Base-by-base conservation (phyloP, 1,140 invertebrate genomes). In the Nautilus pompilius region DNA sequence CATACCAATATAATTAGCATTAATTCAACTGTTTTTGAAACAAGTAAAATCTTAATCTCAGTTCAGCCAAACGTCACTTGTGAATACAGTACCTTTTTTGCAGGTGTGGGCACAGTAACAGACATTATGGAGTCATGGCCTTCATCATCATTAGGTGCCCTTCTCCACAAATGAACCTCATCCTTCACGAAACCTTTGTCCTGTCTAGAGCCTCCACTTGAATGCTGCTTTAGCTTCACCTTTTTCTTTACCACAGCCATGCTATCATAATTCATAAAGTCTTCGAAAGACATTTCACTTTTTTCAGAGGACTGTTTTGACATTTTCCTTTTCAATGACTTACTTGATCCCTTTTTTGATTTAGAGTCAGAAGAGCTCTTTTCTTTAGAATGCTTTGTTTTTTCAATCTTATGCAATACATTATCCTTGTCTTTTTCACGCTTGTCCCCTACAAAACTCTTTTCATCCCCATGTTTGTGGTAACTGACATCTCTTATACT, bases 331-430 rank as follows among this genome's bases (percentile, higher is more conserved):
- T 69, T 46, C 68, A 69, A 66, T 59, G 60, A 49, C 51, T 67
- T 69, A 41, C 63, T 13, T 61, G 30, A 54, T 60, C 59, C n/a
- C 6, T 58, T 59, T 65, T 76, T 76, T 61, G 57, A 58, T 68
- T 67, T 72, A 68, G 58, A n/a, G 2, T 41, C 46, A 34, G 22
- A 34, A 13, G 54, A 57, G 10, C 24, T 56, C 48, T 57, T 53
- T 49, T 62, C 51, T 33, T 60, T 58, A 34, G 41, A 45, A 55
- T 54, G 60, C 26, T 62, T 45, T 36, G 17, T 46, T 46, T 41
- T 34, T 34, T 34, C n/a, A 62, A 48, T 62, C 10, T 62, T 49
- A 10, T 49, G 10, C 17, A 36, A 26, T 22, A 55, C 30, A 20
- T 30, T 28, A 28, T 56, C 26, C 5, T 57, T 20, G n/a, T 58